Evolutionary conservation across 1,140 invertebrate genomes (phyloP), one percentile per base, ranked within the genome.

Genomic region (Drosophila tristis): DNA sequence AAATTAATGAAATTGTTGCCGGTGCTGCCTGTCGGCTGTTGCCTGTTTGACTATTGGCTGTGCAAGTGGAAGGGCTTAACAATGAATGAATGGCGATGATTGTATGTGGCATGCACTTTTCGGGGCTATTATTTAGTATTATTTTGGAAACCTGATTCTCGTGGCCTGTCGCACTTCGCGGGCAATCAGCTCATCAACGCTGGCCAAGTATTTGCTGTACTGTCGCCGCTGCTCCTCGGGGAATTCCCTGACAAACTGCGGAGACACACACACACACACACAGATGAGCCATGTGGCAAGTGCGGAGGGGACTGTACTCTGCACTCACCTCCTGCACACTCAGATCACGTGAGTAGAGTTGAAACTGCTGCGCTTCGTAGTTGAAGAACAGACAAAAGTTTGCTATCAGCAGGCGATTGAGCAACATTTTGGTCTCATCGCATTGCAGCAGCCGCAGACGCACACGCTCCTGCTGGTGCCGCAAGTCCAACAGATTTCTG

Each of bases 351-450:
- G 73, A 86, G 61, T 86, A 90, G 5, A 90, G 20, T 58, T 91
- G 80, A 63, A 90, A 78, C 26, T 89, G 63, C 44, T 90, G 71
- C 15, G 81, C 26, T 16, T 90, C 84, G 48, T 91, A 90, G 80
- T 92, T 92, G 25, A 93, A 93, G 73, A 95, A 94, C 8, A 95
- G 82, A 65, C 93, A 91, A 55, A 94, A 93, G 77, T 95, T 95
- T 68, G 94, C 93, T 78, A 94, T 92, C 11, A 96, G 79, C n/a
- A 96, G 80, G 11, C 90, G 91, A 82, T 94, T 93, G 20, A 96
- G 93, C 68, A 94, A 92, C 42, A 92, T 86, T 23, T 94, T 94
- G 50, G 93, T 93, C 44, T 92, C 90, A 57, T 92, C 92, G 26
- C 96, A 93, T 35, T 91, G 82, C 16, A 80, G 35, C 15, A 89